Conservation (phyloP, 2,113 vertebrate genomes). For the Forbesichthys papilliferus region DNA sequence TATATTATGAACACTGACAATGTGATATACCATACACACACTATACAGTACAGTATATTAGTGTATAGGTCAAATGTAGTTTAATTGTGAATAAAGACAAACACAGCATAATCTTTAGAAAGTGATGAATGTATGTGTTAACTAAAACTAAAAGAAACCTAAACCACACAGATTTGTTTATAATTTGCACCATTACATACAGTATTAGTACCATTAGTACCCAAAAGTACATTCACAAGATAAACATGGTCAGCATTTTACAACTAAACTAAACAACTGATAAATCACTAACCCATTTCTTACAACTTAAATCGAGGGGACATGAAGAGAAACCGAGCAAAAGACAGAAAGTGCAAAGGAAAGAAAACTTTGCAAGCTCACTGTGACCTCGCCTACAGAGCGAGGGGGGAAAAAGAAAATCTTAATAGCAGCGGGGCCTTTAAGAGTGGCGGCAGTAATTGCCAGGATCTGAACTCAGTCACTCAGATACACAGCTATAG, state of each 20-base stretch:
- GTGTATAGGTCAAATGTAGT: not conserved
- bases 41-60: too few species aligned
- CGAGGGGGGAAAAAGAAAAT: slow-evolving; percentile 61
- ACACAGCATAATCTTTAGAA: slow-evolving; percentile 10
- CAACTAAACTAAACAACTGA: not conserved
- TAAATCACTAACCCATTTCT: not conserved
- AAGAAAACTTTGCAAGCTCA: slow-evolving; percentile 62
- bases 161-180: too few species aligned
- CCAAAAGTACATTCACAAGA: too few species aligned
- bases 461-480: slow-evolving; percentile 88
- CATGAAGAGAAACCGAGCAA: slow-evolving; percentile 32
- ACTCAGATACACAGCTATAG: slow-evolving; percentile 87
- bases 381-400: slow-evolving; percentile 71
- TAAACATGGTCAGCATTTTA: too few species aligned
- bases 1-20: too few species aligned
- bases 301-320: slow-evolving; percentile 26
- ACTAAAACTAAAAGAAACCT: too few species aligned
- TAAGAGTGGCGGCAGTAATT: slow-evolving; percentile 91
- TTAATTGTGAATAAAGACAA: not conserved
- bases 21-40: too few species aligned
- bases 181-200: not conserved
- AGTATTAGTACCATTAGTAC: too few species aligned
- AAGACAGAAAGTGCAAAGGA: slow-evolving; percentile 56
- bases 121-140: too few species aligned
- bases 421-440: slow-evolving; percentile 83